These are phyloP conservation scores for Polymixis flavicincta DNA, from an alignment of 2,888 invertebrate species.

Conservation along the genomic window DNA sequence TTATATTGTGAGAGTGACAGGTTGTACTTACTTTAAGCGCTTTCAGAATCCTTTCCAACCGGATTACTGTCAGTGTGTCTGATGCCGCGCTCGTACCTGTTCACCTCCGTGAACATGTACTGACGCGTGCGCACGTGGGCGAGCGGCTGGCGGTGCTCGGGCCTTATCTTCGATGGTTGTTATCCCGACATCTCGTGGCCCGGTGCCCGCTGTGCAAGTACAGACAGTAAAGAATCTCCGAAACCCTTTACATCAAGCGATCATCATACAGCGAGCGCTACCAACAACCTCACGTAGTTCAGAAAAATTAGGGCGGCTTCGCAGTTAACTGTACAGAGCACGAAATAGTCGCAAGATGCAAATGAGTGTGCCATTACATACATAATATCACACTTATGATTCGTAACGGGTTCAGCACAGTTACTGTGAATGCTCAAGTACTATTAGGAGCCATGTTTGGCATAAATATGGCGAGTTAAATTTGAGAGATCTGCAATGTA, in stretches of 20 bases:
- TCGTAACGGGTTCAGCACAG: conserved; percentile 42
- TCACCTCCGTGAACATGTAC: not conserved
- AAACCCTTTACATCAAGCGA: not conserved
- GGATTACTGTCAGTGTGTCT: conserved; percentile 45
- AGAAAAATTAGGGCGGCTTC: not conserved
- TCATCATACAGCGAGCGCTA: too few relatives aligned
- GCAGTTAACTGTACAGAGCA: conserved; percentile 4
- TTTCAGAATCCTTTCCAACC: conserved; percentile 36
- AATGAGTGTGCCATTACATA: conserved; percentile 22
- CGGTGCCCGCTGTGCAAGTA: not conserved
- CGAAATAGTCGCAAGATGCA: conserved; percentile 38
- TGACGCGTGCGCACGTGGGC: not conserved
- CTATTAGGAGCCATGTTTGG: conserved; percentile 40
- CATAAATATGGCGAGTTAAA: conserved; percentile 38
- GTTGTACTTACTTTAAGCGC: conserved; percentile 26
- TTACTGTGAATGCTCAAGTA: conserved; percentile 43
- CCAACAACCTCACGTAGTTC: not conserved
- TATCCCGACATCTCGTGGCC: conserved; percentile 6
- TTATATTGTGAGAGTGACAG: conserved; percentile 41
- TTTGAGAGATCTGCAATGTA: conserved; percentile 26
- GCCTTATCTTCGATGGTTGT: conserved; percentile 18
- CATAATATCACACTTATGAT: conserved; percentile 50
- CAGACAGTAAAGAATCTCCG: not conserved
- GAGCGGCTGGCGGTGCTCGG: not conserved
- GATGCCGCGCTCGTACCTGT: conserved; percentile 7